phyloP scores from a whole-genome alignment of 2,797 vertebrate species.

The Phataginus tricuspis region DNA sequence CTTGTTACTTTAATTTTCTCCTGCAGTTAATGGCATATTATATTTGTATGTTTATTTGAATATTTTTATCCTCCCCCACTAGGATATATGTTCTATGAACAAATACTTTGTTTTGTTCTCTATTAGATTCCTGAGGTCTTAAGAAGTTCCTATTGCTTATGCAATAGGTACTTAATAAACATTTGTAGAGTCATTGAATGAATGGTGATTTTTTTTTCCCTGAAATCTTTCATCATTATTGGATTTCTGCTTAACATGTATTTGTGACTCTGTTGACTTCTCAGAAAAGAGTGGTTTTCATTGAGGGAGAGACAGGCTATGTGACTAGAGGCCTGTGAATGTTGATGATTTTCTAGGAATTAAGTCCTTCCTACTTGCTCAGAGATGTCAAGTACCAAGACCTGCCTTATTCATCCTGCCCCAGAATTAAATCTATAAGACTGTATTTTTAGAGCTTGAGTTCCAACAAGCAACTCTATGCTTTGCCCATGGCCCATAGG shows the following conservation, averaged over 20 bases:
- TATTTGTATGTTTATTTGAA: neutral
- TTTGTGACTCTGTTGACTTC: neutral
- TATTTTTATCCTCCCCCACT: neutral
- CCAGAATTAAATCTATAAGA: neutral
- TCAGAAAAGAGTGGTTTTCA: neutral
- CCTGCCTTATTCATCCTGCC: neutral
- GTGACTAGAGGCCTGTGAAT: neutral
- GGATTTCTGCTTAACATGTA: neutral
- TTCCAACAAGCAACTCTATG: neutral
- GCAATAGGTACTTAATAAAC: neutral
- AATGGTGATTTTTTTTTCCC: neutral
- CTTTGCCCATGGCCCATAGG: neutral
- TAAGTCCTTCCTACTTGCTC: neutral
- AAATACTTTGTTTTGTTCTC: neutral
- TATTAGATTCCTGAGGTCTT: neutral
- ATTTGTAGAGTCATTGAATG: neutral
- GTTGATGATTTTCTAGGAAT: neutral
- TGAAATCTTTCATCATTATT: neutral
- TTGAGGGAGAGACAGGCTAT: neutral
- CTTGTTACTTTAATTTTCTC: neutral
- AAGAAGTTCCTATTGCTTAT: neutral
- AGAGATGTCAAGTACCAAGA: neutral
- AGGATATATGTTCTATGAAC: neutral
- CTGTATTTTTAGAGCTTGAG: neutral
- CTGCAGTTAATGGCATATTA: neutral